phyloP scores from a whole-genome alignment of 2,113 vertebrate species.

The Piliocolobus tephrosceles region DNA sequence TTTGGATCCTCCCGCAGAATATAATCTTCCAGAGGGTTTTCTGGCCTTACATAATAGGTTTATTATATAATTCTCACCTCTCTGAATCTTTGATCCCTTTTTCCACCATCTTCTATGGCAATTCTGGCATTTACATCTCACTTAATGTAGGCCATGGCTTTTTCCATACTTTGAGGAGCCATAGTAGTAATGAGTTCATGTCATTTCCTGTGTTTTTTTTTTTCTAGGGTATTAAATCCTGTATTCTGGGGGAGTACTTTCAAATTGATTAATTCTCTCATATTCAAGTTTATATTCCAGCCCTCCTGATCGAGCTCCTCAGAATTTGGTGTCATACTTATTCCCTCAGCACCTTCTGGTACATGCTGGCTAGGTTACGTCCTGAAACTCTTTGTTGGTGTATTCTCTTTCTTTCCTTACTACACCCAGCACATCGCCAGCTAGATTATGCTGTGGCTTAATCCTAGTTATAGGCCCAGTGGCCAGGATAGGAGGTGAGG shows the following conservation, averaged over 20 bases:
- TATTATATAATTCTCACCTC: slow-evolving; percentile 19
- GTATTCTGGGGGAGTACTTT: background rate
- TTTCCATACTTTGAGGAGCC: background rate
- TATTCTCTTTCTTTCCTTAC: slow-evolving; percentile 14
- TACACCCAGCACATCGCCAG: background rate
- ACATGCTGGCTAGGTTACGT: background rate
- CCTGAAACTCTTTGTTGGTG: background rate
- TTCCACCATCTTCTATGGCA: background rate
- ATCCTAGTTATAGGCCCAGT: background rate
- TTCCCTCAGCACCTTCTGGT: background rate
- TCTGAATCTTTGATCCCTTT: background rate
- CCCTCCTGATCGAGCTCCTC: background rate
- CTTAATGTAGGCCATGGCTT: background rate
- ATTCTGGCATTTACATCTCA: background rate
- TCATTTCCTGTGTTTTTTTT: background rate
- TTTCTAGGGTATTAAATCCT: slow-evolving; percentile 24
- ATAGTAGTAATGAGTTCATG: background rate
- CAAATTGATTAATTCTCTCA: background rate
- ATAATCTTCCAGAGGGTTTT: background rate
- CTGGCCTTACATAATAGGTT: background rate
- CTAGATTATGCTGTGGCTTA: background rate
- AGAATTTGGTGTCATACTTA: slow-evolving; percentile 23
- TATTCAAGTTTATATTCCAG: slow-evolving; percentile 15
- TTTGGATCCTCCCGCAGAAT: background rate
- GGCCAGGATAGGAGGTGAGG: background rate